Percentiles rank a stretch among this genome's conserved stretches.
phyloP scores from a whole-genome alignment of 2,888 invertebrate species.

The Archips xylosteana region DNA sequence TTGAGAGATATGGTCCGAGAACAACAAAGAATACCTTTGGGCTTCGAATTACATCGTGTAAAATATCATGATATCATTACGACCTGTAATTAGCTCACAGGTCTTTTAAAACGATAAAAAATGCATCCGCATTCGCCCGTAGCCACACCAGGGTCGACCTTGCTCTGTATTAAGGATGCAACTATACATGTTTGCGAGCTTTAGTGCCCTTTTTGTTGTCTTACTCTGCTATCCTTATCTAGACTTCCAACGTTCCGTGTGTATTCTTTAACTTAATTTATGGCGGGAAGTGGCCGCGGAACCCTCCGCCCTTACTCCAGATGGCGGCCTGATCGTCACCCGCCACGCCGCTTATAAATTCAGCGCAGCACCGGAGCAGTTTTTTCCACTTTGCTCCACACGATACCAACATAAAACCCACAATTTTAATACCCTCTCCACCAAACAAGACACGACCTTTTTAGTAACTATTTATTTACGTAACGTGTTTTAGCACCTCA shows the following conservation, averaged over 20 bases:
- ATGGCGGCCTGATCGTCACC: constrained; percentile 60
- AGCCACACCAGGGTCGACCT: not conserved
- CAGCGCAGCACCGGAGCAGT: constrained; percentile 53
- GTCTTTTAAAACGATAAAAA: not conserved
- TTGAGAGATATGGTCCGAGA: not conserved
- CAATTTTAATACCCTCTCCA: constrained; percentile 23
- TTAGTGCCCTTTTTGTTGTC: not conserved
- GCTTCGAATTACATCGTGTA: not conserved
- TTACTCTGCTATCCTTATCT: not conserved
- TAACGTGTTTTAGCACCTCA: constrained; percentile 9
- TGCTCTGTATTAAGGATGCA: not conserved
- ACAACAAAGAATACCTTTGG: not conserved
- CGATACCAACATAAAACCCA: constrained; percentile 45
- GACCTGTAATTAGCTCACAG: not conserved
- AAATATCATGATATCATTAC: not conserved
- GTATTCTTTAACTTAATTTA: not conserved
- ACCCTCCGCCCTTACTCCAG: constrained; percentile 57
- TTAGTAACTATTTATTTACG: constrained; percentile 12
- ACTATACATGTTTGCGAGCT: not conserved
- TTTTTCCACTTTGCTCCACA: constrained; percentile 59
- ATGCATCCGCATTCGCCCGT: not conserved
- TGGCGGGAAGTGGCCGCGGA: constrained; percentile 46
- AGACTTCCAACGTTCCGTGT: not conserved
- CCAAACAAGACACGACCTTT: constrained; percentile 13
- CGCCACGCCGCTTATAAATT: constrained; percentile 62